Base-by-base conservation (phyloP, 2,888 invertebrate genomes). In the Adineta ricciae region DNA sequence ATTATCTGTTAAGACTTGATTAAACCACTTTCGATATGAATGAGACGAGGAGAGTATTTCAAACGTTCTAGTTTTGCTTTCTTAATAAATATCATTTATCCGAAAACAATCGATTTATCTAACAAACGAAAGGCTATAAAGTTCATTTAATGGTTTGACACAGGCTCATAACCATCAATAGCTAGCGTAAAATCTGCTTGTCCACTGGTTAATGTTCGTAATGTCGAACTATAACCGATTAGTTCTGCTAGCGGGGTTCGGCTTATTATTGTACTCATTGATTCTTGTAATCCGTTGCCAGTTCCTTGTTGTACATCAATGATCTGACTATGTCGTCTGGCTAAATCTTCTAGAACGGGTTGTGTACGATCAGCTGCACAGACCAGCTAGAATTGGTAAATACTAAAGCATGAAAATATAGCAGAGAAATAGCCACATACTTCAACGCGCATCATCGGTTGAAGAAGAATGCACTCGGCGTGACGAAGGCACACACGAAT, bases 391-490 rank as follows among this genome's bases (percentile, higher is more conserved):
- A 50, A 7, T 50, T 19, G 5, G 19, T 2, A 50, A 50, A 50
- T 16, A 50, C 14, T 16, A 50, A 14, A 50, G 2, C 2, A 50
- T 16, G 19, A 50, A 19, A 50, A 50, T 7, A 56, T 24, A 56
- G n/a, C 21, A 56, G 8, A 9, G n/a, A 19, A 50, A n/a, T 87
- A 93, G 0, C 92, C 91, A 11, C 93, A 93, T 87, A 97, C 93
- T 92, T 96, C 94, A 84, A 98, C 88, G 4, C 91, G 89, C 96
- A 98, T 97, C 86, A 97, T 92, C 5, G 99, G 98, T 90, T 99
- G 97, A 87, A 96, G 87, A 1, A 92, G 88, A 32, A 87, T 83
- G 36, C 93, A 91, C 3, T 92, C 92, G 2, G 89, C 89, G 56
- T 88, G 86, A 46, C 87, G 86, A 32, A 91, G 85, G 36, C 95